Conservation (phyloP, 30 jellyfish, hydroid and myxozoan species). For the Hydractinia echinata region DNA sequence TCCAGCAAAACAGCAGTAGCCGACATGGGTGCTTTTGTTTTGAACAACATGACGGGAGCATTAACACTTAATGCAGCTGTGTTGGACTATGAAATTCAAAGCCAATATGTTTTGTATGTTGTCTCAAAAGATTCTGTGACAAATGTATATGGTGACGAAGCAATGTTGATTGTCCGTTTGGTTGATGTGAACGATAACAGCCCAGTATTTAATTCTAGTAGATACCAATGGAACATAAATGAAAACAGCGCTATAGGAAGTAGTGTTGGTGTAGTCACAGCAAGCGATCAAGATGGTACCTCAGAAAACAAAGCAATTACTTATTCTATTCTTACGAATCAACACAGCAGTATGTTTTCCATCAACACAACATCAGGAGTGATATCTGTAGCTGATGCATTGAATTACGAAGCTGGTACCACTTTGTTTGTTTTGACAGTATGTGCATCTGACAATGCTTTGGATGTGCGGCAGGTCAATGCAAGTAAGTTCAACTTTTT, state of each 20-base stretch:
- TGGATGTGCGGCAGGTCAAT: background rate
- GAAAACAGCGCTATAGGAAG: conserved; percentile 7
- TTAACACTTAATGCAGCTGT: background rate
- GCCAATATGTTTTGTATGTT: conserved; percentile 3
- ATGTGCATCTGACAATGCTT: conserved; percentile 61
- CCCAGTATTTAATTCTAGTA: conserved; percentile 18
- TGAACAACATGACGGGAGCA: background rate
- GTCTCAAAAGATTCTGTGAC: background rate
- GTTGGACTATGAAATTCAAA: conserved; percentile 11
- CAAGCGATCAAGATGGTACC: conserved; percentile 15
- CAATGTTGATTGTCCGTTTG: conserved; percentile 29
- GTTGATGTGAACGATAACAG: conserved; percentile 82
- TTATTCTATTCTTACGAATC: background rate
- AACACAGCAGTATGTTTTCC: background rate
- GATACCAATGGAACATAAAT: background rate
- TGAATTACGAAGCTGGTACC: conserved; percentile 39
- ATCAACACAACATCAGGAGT: conserved; percentile 44
- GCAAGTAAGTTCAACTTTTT: background rate
- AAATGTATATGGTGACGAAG: background rate
- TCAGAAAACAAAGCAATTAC: background rate
- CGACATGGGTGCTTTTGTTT: background rate
- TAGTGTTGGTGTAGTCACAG: conserved; percentile 16
- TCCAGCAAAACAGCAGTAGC: background rate
- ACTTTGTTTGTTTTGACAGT: conserved; percentile 24
- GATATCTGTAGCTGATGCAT: background rate